These are phyloP conservation scores for Dendropsophus ebraccatus DNA, from an alignment of 2,113 vertebrate genomes.

Conservation along the genomic window DNA sequence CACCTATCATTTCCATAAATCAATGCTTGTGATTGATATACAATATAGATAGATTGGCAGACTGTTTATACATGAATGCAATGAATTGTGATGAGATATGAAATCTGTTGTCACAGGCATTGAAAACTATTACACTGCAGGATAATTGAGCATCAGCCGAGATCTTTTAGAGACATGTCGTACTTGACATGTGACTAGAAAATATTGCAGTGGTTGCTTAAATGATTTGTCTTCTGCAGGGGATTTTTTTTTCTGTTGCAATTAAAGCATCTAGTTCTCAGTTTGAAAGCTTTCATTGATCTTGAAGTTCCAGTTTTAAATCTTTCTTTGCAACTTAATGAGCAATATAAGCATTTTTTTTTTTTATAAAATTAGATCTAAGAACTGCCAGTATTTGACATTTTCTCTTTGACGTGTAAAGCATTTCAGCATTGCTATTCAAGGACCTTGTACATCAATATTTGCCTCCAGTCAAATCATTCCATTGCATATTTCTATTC, in stretches of 20 bases:
- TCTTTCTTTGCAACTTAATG: constrained; percentile 54
- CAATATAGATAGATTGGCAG: neutral
- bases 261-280: constrained; percentile 50
- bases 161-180: neutral
- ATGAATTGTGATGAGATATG: neutral
- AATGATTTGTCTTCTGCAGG: constrained; percentile 53
- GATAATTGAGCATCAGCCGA: neutral
- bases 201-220: constrained; percentile 45
- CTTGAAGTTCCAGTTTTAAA: constrained; percentile 49
- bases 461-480: constrained; percentile 20
- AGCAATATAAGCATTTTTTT: constrained; percentile 51
- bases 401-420: constrained; percentile 53
- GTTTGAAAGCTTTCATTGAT: constrained; percentile 54
- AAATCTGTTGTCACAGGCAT: neutral
- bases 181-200: constrained; percentile 38
- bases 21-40: neutral
- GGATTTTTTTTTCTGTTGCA: constrained; percentile 38
- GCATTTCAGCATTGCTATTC: constrained; percentile 29
- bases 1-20: neutral
- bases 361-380: constrained; percentile 52
- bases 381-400: constrained; percentile 49
- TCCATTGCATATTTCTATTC: neutral
- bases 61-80: neutral
- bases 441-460: constrained; percentile 43
- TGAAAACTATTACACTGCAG: neutral